Evolutionary conservation across 2,888 invertebrate genomes (phyloP).

Genomic region (Archips xylosteana): DNA sequence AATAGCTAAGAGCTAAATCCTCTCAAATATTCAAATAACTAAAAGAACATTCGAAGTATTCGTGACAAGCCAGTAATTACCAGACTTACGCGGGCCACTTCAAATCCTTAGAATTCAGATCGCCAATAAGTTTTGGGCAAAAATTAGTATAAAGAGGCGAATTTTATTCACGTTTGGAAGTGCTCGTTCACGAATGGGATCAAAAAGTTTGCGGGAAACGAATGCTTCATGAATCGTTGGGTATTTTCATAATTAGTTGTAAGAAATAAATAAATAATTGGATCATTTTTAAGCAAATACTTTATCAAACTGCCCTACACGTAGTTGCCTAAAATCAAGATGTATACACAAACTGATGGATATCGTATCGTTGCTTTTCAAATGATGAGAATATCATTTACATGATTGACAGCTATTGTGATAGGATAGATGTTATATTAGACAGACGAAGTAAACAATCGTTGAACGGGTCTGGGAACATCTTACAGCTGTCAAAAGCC

Average conservation of each 20-base stretch:
- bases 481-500: too few relatives aligned
- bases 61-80: conserved; percentile 28
- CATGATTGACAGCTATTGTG: too few relatives aligned
- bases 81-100: conserved; percentile 10
- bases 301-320: too few relatives aligned
- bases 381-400: too few relatives aligned
- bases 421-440: not conserved
- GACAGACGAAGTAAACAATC: not conserved
- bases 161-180: not conserved
- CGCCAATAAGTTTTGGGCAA: conserved; percentile 21
- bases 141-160: conserved; percentile 21
- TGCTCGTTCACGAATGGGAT: not conserved
- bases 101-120: conserved; percentile 20
- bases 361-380: too few relatives aligned
- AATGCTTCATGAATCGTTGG: conserved; percentile 2
- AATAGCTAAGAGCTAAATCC: not conserved
- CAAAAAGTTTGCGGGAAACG: conserved; percentile 7
- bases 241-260: not conserved
- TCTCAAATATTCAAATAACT: conserved; percentile 24
- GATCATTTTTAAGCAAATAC: too few relatives aligned
- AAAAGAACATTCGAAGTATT: conserved; percentile 16
- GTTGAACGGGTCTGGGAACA: not conserved
- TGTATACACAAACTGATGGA: too few relatives aligned
- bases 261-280: too few relatives aligned
- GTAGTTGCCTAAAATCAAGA: too few relatives aligned